Base-by-base conservation (phyloP, 2,797 vertebrate genomes). In the Onychomys leucogaster region DNA sequence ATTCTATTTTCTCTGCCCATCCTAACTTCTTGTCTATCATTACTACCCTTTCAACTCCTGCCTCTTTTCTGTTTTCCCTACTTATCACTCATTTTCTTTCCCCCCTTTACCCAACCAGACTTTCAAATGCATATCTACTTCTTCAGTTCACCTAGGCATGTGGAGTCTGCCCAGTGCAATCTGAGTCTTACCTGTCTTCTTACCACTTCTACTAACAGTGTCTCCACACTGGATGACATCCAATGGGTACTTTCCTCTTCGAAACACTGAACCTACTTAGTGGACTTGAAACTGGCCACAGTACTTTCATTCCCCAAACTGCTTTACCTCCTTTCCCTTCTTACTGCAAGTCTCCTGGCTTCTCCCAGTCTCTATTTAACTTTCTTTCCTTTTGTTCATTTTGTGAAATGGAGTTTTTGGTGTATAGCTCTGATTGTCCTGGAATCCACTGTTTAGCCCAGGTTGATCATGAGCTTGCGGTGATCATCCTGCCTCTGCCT, bases 281-380 rank as follows among this genome's bases (percentile, higher is more conserved):
- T 81, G 55, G 81, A 89, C 34, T 63, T 89, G 49, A 88, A 55
- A 93, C 37, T 81, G 37, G 52, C 84, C n/a, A 86, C 55, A n/a
- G 67, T 25, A 8, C 9, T 71, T 95, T 63, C 63, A 19, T 75
- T 93, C 27, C 25, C 25, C 71, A 84, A 73, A 76, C 16, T 37
- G 61, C 65, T 91, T 78, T n/a, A 19, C 34, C 76, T 90, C 17
- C 25, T 63, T 87, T n/a, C 3, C 3, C 90, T 81, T 92, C 43
- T 23, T 23, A 32, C 25, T 21, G 6, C 41, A 57, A 10, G 5
- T 29, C 52, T 88, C 32, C 46, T 67, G 25, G 25, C 32, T 82
- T 75, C 9, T 43, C 27, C 41, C 3, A 32, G 32, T 71, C 21
- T 59, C 80, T 65, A 81, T 75, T 81, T 27, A 61, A 27, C 6